Percentiles rank a stretch among this genome's conserved stretches.
Conservation (phyloP, 2,797 vertebrate species). For the Cryptoblepharus egeriae region DNA sequence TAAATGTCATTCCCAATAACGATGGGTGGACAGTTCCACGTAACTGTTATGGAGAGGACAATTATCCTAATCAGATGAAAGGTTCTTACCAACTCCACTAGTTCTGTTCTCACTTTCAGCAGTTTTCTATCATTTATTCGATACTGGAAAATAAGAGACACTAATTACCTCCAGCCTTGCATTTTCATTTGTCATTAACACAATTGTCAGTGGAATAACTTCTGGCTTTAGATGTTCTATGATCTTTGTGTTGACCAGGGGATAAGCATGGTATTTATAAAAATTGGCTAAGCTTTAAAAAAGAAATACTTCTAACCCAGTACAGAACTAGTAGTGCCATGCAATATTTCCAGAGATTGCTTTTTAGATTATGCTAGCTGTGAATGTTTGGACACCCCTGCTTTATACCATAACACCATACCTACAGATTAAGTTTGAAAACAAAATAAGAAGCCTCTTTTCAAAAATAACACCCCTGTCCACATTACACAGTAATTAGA, state of each 20-base stretch:
- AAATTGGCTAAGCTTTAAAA: background rate
- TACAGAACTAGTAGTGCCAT: background rate
- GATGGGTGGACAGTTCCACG: background rate
- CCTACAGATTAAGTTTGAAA: background rate
- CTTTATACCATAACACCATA: background rate
- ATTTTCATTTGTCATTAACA: accelerated
- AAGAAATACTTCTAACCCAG: background rate
- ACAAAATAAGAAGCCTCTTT: background rate
- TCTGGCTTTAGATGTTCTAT: background rate
- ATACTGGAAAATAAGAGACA: constrained; percentile 77
- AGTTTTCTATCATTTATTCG: constrained; percentile 88
- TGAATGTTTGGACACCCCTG: constrained; percentile 17
- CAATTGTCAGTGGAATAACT: background rate
- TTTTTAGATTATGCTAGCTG: background rate
- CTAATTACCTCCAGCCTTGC: background rate
- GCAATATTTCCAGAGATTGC: background rate
- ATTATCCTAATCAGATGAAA: constrained; percentile 6
- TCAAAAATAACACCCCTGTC: background rate
- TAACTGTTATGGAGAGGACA: background rate
- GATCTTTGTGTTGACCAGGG: background rate
- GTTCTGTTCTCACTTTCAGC: constrained; percentile 86
- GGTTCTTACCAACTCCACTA: constrained; percentile 91
- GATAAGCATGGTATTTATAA: background rate
- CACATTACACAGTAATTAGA: background rate
- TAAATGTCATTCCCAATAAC: background rate